Evolutionary conservation across 2,888 invertebrate genomes (phyloP).

Genomic region (Cephalotes varians): DNA sequence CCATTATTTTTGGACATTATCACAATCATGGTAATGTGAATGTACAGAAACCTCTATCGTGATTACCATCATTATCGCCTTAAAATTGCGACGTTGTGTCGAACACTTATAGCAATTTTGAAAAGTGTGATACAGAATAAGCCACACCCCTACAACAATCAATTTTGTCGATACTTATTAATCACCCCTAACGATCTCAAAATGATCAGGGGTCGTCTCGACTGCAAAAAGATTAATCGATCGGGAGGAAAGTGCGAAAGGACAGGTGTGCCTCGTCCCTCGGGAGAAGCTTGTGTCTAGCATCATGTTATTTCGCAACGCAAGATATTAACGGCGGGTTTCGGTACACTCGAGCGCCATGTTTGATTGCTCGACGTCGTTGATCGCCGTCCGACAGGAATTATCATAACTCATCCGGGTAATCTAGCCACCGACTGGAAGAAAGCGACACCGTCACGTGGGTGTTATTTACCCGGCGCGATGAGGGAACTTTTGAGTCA

Average conservation of each 20-base stretch:
- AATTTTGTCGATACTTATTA: constrained; percentile 45
- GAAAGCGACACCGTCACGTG: constrained; percentile 79
- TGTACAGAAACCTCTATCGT: neutral
- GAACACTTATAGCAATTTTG: neutral
- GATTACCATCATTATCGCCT: neutral
- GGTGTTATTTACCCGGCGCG: constrained; percentile 76
- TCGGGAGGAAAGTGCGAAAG: constrained; percentile 56
- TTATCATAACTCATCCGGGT: constrained; percentile 83
- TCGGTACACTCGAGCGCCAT: constrained; percentile 82
- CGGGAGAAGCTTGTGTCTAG: constrained; percentile 42
- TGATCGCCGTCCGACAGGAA: constrained; percentile 83
- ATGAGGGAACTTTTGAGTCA: constrained; percentile 74
- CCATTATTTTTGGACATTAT: neutral
- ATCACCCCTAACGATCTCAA: constrained; percentile 52
- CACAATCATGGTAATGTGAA: neutral
- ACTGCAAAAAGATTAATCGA: constrained; percentile 57
- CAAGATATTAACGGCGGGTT: constrained; percentile 73
- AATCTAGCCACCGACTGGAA: constrained; percentile 80
- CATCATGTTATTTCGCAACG: constrained; percentile 45
- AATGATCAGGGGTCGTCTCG: constrained; percentile 32
- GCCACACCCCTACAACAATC: constrained; percentile 23
- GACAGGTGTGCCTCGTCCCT: constrained; percentile 56
- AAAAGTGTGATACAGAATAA: constrained; percentile 13
- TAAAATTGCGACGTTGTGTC: neutral
- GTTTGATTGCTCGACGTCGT: constrained; percentile 84